Evolutionary conservation across 1,140 invertebrate species (phyloP), one percentile per base, ranked within the genome.

Genomic region (Agrilus planipennis): DNA sequence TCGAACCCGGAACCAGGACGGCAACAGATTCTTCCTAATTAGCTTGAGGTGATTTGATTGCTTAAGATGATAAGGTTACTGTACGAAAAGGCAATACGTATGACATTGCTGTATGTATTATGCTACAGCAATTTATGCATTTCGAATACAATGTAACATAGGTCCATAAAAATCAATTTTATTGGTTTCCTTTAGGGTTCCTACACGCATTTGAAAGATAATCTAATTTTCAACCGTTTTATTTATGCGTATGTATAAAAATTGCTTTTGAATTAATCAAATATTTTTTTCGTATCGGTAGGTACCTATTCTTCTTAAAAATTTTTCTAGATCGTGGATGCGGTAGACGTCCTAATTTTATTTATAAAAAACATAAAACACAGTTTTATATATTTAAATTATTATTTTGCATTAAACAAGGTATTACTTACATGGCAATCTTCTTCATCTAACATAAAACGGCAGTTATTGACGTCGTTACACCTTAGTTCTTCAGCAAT

Each of bases 391-490:
- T n/a, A n/a, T n/a, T n/a, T n/a, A n/a, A n/a, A n/a, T n/a, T n/a
- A n/a, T n/a, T n/a, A n/a, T n/a, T n/a, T n/a, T n/a, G n/a, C n/a
- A n/a, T n/a, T n/a, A n/a, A n/a, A n/a, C n/a, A n/a, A n/a, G n/a
- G n/a, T n/a, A n/a, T 32, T 39, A 72, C 74, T 77, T 64, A 84
- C 81, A 50, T 66, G 55, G 55, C 80, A 84, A 36, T 70, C 62
- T 44, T 78, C 73, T 60, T 91, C 88, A 57, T 93, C 89, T 64
- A 81, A 84, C 31, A 81, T 75, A 53, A 86, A 79, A 47, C 85
- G 73, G 59, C 89, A 93, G 57, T 92, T 87, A 35, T 73, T 69
- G 28, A 69, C 64, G 0, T 62, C 58, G 58, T 92, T 86, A 55
- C 89, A 93, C 41, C 63, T 64, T n/a, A 92, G 66, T 0, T 63